phyloP scores from a whole-genome alignment of 2,888 invertebrate genomes.

The Nowickia ferox region DNA sequence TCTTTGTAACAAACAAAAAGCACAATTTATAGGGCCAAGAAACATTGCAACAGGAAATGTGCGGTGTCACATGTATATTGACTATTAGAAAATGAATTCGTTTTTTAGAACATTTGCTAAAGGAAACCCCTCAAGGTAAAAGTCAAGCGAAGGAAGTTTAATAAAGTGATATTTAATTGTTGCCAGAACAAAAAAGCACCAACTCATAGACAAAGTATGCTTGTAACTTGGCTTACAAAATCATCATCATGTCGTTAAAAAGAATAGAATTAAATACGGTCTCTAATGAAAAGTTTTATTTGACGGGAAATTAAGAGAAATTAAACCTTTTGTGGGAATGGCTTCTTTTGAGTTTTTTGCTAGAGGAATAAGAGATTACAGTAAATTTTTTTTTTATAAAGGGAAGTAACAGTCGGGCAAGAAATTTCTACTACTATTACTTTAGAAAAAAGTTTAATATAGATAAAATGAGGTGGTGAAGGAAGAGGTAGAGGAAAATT shows the following conservation, averaged over 20 bases:
- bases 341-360: too few relatives aligned
- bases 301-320: background rate
- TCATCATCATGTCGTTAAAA: background rate
- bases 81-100: background rate
- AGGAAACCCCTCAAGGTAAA: background rate
- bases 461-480: too few relatives aligned
- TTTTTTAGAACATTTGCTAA: background rate
- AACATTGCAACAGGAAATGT: slow-evolving; percentile 9
- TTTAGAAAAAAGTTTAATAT: too few relatives aligned
- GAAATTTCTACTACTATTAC: too few relatives aligned
- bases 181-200: background rate
- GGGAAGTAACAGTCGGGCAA: too few relatives aligned
- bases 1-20: background rate
- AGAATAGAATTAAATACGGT: background rate
- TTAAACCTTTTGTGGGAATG: background rate
- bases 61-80: background rate
- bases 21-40: background rate
- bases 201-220: background rate
- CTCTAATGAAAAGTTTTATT: background rate
- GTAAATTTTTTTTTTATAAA: too few relatives aligned
- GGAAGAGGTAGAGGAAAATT: too few relatives aligned
- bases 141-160: background rate
- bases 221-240: background rate
- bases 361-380: too few relatives aligned
- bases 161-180: background rate